Evolutionary conservation across 2,113 vertebrate genomes (phyloP).

Genomic region (Centrocercus urophasianus): DNA sequence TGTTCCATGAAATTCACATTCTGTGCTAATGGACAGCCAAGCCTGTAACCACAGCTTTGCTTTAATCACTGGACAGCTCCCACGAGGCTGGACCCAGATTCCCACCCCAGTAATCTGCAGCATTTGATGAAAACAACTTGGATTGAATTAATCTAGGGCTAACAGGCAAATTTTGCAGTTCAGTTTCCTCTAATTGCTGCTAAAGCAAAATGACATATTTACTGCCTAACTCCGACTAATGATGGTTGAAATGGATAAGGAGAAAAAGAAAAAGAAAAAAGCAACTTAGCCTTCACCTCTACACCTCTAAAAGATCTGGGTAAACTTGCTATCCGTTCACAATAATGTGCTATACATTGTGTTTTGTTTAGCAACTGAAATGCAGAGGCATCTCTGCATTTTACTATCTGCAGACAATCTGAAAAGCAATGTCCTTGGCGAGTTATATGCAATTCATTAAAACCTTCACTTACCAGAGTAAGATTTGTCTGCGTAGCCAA

Average conservation of each 20-base stretch:
- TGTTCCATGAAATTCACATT: slow-evolving; percentile 67
- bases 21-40: slow-evolving; percentile 72
- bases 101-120: slow-evolving; percentile 71
- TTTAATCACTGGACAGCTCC: slow-evolving; percentile 78
- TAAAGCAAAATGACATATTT: slow-evolving; percentile 70
- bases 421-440: not conserved
- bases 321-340: slow-evolving; percentile 16
- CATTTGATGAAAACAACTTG: slow-evolving; percentile 78
- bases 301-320: slow-evolving; percentile 48
- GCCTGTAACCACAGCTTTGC: slow-evolving; percentile 66
- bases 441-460: not conserved
- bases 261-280: not conserved
- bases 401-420: not conserved
- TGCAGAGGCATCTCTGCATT: not conserved
- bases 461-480: not conserved
- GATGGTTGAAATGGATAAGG: slow-evolving; percentile 58
- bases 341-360: too few species aligned
- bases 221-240: slow-evolving; percentile 56
- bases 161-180: slow-evolving; percentile 52
- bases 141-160: slow-evolving; percentile 72
- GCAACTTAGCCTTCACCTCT: slow-evolving; percentile 64
- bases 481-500: not conserved
- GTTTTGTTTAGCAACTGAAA: not conserved
- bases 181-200: slow-evolving; percentile 47
- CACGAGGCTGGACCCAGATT: slow-evolving; percentile 64